Evolutionary conservation across 2,888 invertebrate species (phyloP).

Genomic region (Darwinula stevensoni): DNA sequence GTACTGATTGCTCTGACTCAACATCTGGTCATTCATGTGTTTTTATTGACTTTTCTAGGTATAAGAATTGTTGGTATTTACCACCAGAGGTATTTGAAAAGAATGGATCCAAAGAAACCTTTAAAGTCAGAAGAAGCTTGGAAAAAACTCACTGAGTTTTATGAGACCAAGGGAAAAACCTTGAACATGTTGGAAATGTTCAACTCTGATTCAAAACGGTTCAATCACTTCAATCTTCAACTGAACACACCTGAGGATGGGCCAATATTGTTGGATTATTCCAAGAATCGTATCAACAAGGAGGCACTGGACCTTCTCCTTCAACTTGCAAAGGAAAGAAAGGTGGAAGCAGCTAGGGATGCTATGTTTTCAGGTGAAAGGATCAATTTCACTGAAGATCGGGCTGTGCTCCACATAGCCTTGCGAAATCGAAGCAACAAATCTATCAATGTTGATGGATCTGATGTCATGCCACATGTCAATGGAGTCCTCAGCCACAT

Average conservation of each 20-base stretch:
- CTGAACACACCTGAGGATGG: conserved; percentile 57
- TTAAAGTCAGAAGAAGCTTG: too few species aligned
- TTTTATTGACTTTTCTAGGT: too few species aligned
- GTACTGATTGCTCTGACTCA: too few species aligned
- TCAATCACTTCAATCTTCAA: conserved; percentile 27
- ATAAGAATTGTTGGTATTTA: too few species aligned
- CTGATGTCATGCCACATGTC: conserved; percentile 77
- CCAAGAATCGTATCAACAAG: conserved; percentile 70
- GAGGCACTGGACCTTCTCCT: conserved; percentile 41
- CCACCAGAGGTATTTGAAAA: too few species aligned
- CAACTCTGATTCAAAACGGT: background rate
- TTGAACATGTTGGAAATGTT: conserved; percentile 4
- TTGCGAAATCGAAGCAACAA: conserved; percentile 52
- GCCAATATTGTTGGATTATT: conserved; percentile 73
- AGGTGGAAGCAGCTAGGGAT: conserved; percentile 54
- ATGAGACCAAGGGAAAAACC: background rate
- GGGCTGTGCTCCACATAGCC: conserved; percentile 82
- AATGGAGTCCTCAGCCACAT: conserved; percentile 73
- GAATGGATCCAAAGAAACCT: too few species aligned
- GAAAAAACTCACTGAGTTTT: too few species aligned
- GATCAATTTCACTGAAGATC: conserved; percentile 89
- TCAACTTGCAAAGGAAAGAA: conserved; percentile 41
- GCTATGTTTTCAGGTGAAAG: conserved; percentile 78
- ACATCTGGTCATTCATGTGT: too few species aligned
- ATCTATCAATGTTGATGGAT: conserved; percentile 48